Evolutionary conservation across 2,113 vertebrate genomes (phyloP).

Genomic region (Gopherus evgoodei): DNA sequence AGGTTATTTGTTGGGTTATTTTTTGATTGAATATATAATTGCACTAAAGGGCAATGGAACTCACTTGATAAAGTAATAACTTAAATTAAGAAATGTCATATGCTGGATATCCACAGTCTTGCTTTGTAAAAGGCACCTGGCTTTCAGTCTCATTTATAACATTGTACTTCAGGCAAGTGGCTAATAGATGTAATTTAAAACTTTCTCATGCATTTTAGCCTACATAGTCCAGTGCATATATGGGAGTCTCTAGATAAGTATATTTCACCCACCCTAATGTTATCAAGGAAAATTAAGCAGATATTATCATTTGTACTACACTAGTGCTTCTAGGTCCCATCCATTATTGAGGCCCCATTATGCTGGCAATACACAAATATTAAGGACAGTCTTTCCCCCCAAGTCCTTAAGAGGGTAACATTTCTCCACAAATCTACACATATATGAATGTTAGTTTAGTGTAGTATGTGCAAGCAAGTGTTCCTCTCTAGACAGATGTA

Average conservation of each 20-base stretch:
- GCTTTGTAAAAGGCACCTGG: neutral
- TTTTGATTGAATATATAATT: neutral
- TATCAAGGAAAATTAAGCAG: neutral
- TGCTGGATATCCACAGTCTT: neutral
- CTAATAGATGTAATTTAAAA: neutral
- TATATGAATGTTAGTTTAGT: neutral
- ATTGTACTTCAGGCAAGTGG: neutral
- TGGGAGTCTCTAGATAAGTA: neutral
- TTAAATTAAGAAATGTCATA: neutral
- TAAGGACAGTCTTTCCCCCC: neutral
- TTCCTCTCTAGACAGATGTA: conserved; percentile 39
- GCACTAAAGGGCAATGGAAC: neutral
- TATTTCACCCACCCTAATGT: neutral
- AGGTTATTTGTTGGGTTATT: neutral
- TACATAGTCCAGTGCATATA: neutral
- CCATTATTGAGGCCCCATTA: neutral
- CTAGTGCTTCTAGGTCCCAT: neutral
- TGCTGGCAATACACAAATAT: neutral
- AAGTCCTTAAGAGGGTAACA: neutral
- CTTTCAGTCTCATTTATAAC: neutral
- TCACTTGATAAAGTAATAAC: neutral
- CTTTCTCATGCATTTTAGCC: neutral
- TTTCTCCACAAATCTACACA: neutral
- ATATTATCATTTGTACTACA: neutral
- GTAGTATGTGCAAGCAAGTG: neutral